phyloP scores from a whole-genome alignment of 2,797 vertebrate genomes.

The Melanitta fusca region DNA sequence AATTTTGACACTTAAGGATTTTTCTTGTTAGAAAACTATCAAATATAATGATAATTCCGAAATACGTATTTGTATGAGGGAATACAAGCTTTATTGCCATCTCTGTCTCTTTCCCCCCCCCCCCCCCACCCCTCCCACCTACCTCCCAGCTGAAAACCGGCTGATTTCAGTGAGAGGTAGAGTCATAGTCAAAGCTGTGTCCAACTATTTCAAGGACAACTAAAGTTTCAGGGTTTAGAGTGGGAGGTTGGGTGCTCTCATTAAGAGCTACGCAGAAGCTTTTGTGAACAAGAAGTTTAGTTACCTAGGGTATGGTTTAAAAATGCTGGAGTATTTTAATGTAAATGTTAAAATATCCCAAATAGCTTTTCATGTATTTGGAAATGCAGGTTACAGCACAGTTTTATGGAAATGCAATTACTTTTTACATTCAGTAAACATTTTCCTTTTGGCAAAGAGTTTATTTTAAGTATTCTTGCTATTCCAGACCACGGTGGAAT shows the following conservation, averaged over 20 bases:
- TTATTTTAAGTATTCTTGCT: not conserved
- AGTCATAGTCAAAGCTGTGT: not conserved
- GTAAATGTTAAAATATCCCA: not conserved
- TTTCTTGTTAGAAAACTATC: not conserved
- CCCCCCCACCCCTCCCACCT: accelerated
- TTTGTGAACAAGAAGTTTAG: not conserved
- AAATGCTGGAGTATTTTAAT: not conserved
- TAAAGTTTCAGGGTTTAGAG: not conserved
- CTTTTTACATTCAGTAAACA: not conserved
- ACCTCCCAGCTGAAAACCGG: not conserved
- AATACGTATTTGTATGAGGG: not conserved
- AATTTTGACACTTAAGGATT: not conserved
- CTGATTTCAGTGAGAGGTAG: not conserved
- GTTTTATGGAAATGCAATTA: not conserved
- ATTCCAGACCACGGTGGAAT: not conserved
- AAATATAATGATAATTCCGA: not conserved
- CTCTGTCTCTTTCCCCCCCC: not conserved
- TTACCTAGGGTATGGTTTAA: not conserved
- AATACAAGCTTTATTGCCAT: not conserved
- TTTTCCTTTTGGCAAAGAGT: not conserved
- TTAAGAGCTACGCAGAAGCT: not conserved
- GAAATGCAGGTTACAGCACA: not conserved
- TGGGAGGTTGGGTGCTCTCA: not conserved
- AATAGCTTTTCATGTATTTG: not conserved
- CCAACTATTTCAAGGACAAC: not conserved